Base-by-base conservation (phyloP, 92 coral and sea anemone species). In the Epizoanthus fatuus region DNA sequence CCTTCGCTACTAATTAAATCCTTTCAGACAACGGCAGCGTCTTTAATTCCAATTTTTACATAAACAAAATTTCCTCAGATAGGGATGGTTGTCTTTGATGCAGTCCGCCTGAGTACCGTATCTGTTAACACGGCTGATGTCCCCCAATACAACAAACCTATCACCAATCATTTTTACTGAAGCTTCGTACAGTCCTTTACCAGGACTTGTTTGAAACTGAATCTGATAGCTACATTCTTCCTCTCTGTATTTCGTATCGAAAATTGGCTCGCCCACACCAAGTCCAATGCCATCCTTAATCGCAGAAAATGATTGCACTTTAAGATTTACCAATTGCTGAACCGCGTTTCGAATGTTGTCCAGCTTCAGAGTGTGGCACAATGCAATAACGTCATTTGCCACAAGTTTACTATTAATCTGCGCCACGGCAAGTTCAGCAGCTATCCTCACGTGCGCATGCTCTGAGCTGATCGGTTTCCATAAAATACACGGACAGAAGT, bases 121-220 rank as follows among this genome's bases (percentile, higher is more conserved):
- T 80, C 77, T 70, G 59, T 91, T 91, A 9, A 91, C 89, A 39
- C 94, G 91, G 52, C 94, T 91, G n/a, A 91, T 88, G 15, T 86
- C 87, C 4, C 84, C 83, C 52, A 64, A 75, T 10, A 83, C 87
- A 16, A 67, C 65, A 44, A 87, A 81, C 56, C 55, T 91, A 11
- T 87, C 90, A n/a, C 80, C 79, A 45, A 81, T 12, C 66, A 91
- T 53, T 32, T 65, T 81, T 22, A 84, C 86, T 39, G 79, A 83
- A 40, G 81, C 92, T 65, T 91, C 94, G 74, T 87, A 91, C n/a
- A 87, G 25, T 22, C 75, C 94, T 38, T 68, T 69, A 17, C 94
- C 92, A 29, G 94, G 94, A 15, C 38, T 11, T 7, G 86, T 84
- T 57, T 75, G 79, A 35, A 91, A 69, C 56, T 87, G 84, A 51